Evolutionary conservation across 1,140 invertebrate genomes (phyloP).

Genomic region (Colletes gigas): DNA sequence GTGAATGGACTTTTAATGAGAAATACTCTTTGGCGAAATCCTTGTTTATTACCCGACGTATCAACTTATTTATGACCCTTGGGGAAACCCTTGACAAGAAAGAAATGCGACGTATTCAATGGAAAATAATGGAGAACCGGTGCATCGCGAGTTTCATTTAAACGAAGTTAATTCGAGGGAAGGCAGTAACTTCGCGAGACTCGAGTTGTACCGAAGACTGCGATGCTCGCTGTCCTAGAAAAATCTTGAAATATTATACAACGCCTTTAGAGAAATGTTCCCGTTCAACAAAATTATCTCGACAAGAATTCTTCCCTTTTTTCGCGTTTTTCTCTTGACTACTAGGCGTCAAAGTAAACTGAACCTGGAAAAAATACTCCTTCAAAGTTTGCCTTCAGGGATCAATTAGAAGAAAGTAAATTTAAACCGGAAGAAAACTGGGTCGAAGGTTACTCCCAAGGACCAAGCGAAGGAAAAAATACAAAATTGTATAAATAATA

Average conservation of each 20-base stretch:
- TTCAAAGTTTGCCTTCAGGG: not conserved
- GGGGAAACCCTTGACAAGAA: not conserved
- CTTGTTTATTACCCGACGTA: no score
- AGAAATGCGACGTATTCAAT: not conserved
- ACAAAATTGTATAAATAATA: no score
- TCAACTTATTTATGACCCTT: no score
- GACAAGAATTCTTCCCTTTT: not conserved
- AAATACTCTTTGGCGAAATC: no score
- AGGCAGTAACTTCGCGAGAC: conserved; percentile 1
- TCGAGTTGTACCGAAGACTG: not conserved
- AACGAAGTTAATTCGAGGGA: not conserved
- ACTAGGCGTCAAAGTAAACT: not conserved
- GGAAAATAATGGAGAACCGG: not conserved
- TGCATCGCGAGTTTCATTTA: not conserved
- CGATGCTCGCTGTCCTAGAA: not conserved
- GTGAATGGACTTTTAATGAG: no score
- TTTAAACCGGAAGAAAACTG: no score
- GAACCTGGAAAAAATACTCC: not conserved
- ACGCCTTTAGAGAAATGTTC: not conserved
- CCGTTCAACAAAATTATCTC: conserved; percentile 5
- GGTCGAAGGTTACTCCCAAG: no score
- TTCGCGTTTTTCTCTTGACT: not conserved
- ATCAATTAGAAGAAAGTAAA: no score
- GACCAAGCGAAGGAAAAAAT: no score
- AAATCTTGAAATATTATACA: conserved; percentile 8